These are phyloP conservation scores for Rhea americana DNA, from an alignment of 2,113 vertebrate genomes.

Conservation along the genomic window DNA sequence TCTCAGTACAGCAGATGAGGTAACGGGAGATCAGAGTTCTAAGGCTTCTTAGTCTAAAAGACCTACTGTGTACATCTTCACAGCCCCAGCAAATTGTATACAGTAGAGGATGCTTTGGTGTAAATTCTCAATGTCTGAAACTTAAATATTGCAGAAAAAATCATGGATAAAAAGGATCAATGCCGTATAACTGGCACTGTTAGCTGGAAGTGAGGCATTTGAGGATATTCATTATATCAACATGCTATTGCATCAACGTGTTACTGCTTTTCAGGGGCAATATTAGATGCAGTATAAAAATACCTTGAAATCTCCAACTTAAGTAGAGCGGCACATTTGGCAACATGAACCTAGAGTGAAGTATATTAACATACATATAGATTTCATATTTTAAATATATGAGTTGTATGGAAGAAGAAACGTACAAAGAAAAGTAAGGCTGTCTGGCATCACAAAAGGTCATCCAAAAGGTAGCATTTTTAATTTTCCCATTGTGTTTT, in stretches of 20 bases:
- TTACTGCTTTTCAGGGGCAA: not conserved
- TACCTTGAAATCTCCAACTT: not conserved
- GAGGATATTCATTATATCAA: not conserved
- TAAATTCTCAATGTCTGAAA: not conserved
- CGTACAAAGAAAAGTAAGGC: not conserved
- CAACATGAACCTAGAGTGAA: not conserved
- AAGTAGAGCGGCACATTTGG: not conserved
- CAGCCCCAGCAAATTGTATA: not conserved
- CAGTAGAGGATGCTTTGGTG: not conserved
- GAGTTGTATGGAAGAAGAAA: not conserved
- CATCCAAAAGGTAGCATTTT: not conserved
- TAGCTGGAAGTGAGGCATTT: not conserved
- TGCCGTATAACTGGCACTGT: not conserved
- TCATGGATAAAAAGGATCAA: not conserved
- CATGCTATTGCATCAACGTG: fast-evolving
- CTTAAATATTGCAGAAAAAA: not conserved
- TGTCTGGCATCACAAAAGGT: not conserved
- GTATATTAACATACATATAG: not conserved
- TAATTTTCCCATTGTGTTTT: not conserved
- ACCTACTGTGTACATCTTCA: not conserved
- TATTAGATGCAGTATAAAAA: not conserved
- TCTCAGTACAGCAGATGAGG: not conserved
- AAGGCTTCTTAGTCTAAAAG: not conserved
- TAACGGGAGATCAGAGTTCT: not conserved
- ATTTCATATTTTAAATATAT: not conserved